Base-by-base conservation (phyloP, 2,113 vertebrate species). In the Melanostigma gelatinosum region DNA sequence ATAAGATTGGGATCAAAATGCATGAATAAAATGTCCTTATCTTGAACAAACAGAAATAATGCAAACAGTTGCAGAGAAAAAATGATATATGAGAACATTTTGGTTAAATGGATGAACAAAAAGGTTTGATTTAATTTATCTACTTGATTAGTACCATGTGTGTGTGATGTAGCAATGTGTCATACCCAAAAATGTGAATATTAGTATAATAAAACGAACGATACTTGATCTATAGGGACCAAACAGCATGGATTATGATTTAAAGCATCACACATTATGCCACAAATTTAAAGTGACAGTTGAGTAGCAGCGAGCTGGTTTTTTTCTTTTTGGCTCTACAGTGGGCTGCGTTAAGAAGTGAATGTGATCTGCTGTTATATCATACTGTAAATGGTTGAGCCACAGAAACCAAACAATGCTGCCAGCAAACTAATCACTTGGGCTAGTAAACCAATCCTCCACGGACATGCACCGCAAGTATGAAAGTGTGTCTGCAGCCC, bases 401-500 rank as follows among this genome's bases (percentile, higher is more conserved):
- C 93, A 87, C 93, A 92, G 80, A 93, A 93, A 90, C 88, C 91
- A 92, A 92, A 92, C 90, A 87, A 84, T 91, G 91, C 88, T 89
- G 88, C 86, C 90, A 89, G 84, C 85, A 93, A 90, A 93, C 90
- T 93, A 91, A 94, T 94, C 92, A 88, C 92, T 88, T 75, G 91
- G 89, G 87, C 91, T 91, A 88, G 93, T 93, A 93, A 94, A 92
- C 89, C 93, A 93, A 93, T 94, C 91, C 93, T 93, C 89, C 71
- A 77, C 42, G 89, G 93, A 93, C 89, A 85, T 84, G 89, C 88
- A 93, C 93, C 93, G 82, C 92, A 93, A 94, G 89, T 94, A 93
- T 93, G 91, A 94, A 93, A 93, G 93, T 90, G 93, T 93, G 93
- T 94, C 92, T 89, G 93, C 88, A 91, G 89, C 92, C 92, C 86